phyloP scores from a whole-genome alignment of 2,797 vertebrate genomes.

The Eupleurogrammus muticus region DNA sequence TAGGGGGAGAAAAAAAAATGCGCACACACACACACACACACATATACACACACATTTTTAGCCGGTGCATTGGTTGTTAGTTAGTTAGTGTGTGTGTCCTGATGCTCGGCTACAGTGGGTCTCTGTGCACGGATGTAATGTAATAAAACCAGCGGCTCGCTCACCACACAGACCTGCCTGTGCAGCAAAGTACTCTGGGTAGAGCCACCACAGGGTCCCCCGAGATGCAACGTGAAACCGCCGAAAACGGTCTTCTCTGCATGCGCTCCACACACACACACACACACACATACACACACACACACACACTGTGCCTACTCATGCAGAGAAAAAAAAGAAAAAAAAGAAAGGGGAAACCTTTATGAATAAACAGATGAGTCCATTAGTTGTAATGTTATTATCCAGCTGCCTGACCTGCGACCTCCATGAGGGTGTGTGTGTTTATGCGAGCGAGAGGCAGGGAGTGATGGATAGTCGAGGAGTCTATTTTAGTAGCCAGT shows the following conservation, averaged over 20 bases:
- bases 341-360: slow-evolving; percentile 54
- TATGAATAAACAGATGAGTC: slow-evolving; percentile 78
- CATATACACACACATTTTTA: slow-evolving; percentile 25
- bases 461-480: slow-evolving; percentile 48
- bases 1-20: neutral
- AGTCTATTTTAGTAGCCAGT: slow-evolving; percentile 46
- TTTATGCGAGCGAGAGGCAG: slow-evolving; percentile 43
- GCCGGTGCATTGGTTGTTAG: slow-evolving; percentile 27
- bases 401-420: slow-evolving; percentile 72
- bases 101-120: slow-evolving; percentile 60
- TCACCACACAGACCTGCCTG: slow-evolving; percentile 74
- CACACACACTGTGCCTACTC: slow-evolving; percentile 33
- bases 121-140: slow-evolving; percentile 74
- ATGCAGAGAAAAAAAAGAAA: slow-evolving; percentile 33
- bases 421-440: slow-evolving; percentile 57
- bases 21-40: slow-evolving; percentile 14
- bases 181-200: slow-evolving; percentile 78
- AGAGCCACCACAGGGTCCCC: slow-evolving; percentile 74
- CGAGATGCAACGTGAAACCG: slow-evolving; percentile 72
- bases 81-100: slow-evolving; percentile 51
- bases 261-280: slow-evolving; percentile 5
- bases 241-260: slow-evolving; percentile 54
- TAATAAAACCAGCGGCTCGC: slow-evolving; percentile 73
- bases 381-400: slow-evolving; percentile 76
- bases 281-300: slow-evolving; percentile 26